These are phyloP conservation scores for Hydropsyche betteni DNA, from an alignment of 2,888 invertebrate species.

Conservation along the genomic window DNA sequence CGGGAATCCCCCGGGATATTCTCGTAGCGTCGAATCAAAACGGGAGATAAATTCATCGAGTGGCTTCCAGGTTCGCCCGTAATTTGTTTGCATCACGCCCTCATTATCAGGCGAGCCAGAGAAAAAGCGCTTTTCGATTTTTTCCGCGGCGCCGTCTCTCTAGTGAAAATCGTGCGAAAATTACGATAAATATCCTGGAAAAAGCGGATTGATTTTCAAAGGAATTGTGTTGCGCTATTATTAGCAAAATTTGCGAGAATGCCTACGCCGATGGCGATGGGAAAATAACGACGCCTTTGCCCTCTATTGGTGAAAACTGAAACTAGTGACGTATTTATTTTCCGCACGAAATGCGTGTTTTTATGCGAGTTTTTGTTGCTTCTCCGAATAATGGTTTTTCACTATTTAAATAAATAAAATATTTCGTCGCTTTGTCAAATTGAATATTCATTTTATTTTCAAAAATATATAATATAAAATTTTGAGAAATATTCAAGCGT, in stretches of 20 bases:
- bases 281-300: not conserved
- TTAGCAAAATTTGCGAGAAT: not conserved
- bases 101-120: not conserved
- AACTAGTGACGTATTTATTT: constrained; percentile 10
- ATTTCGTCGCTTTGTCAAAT: too few relatives aligned
- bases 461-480: too few relatives aligned
- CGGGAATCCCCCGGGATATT: constrained; percentile 4
- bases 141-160: not conserved
- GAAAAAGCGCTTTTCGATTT: not conserved
- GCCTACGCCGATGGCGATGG: not conserved
- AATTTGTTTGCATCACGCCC: constrained; percentile 25
- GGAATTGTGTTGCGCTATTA: not conserved
- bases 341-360: not conserved
- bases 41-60: constrained; percentile 23
- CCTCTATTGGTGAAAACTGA: constrained; percentile 23
- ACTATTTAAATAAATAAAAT: too few relatives aligned
- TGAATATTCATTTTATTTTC: too few relatives aligned
- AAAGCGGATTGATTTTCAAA: constrained; percentile 3
- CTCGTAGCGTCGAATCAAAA: constrained; percentile 13
- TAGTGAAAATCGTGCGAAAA: not conserved
- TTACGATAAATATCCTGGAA: constrained; percentile 4
- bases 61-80: constrained; percentile 16
- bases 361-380: not conserved
- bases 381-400: too few relatives aligned
- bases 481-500: too few relatives aligned